Base-by-base conservation (phyloP, 2,797 vertebrate genomes). In the Acanthornis magna region DNA sequence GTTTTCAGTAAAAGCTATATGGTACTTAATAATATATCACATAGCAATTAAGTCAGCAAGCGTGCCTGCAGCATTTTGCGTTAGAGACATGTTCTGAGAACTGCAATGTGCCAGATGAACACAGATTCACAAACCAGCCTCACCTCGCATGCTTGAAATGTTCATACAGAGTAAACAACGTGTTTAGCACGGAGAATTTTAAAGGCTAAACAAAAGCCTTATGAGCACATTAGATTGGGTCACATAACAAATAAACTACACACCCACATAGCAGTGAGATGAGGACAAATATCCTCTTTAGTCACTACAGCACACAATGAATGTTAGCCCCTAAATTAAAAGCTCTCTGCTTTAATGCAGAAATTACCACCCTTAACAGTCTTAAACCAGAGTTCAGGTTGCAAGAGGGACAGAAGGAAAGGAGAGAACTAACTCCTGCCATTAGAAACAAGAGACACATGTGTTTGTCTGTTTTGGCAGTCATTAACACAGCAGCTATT, bases 1-100 rank as follows among this genome's bases (percentile, higher is more conserved):
- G 68, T 88, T 96, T 96, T 91, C 78, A 81, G 43, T 61, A 94
- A 89, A 96, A 94, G 40, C 27, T 81, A 22, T 60, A 88, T 32
- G 25, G 62, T 47, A 62, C 40, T 84, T 93, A 42, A 45, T 43
- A 85, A 83, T 63, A 32, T 71, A 90, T 91, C 65, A 93, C 72
- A 83, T 30, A 92, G 50, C 47, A 95, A 91, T 93, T 88, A 85
- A 79, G 58, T 63, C 51, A 76, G 65, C 60, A 80, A 85, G 80
- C 15, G 18, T 68, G 90, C 90, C 96, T 88, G 65, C 83, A 94
- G 83, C 86, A 40, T 43, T 89, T 86, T 72, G 30, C 4, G 2
- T 91, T 74, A 67, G 32, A 91, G 92, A 89, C 42, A 5, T 21
- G 84, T 93, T 95, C 53, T 10, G 57, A 55, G 85, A 95, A 74